Base-by-base conservation (phyloP, 1,140 invertebrate genomes). In the Diprion similis region DNA sequence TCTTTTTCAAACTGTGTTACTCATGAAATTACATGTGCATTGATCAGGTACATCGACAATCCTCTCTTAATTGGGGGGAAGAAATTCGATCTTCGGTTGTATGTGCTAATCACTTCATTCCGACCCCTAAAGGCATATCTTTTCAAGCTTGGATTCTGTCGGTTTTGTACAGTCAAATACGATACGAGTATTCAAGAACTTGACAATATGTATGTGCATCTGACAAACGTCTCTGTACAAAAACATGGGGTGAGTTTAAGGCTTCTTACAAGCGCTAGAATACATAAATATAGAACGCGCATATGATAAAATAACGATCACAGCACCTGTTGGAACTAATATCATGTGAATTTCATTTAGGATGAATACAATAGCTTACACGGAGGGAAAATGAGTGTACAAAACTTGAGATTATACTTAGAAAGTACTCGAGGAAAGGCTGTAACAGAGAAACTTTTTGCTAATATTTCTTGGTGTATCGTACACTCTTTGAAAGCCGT, bases 341-440 rank as follows among this genome's bases (percentile, higher is more conserved):
- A 48, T 68, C 17, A 71, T 18, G 51, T 51, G 48, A 59, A 65
- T 66, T 71, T 1, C 71, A 65, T 75, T 67, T 71, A 96, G 95
- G 95, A 95, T 15, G 97, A 98, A 82, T 99, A 99, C 81, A 99
- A 99, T 85, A 94, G 92, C 77, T 90, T 98, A 71, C 97, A 99
- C 80, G 97, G 97, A 7, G 97, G 97, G 0, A 99, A 99, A 89
- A 93, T 98, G 90, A 97, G 94, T 68, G 93, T 98, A 6, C 93
- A 98, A 81, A 98, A 98, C 89, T 88, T 99, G 71, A 90, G 95
- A 46, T 85, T 98, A 0, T 98, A 96, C 86, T 88, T 99, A 77
- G 96, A 98, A 87, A 95, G 96, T 70, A 98, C 96, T 0, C 89
- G 94, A 67, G 97, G 97, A 1, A 97, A 97, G 84, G 90, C 91